These are phyloP conservation scores for Eristalis tenax DNA, from an alignment of 2,888 invertebrate species.

Conservation along the genomic window DNA sequence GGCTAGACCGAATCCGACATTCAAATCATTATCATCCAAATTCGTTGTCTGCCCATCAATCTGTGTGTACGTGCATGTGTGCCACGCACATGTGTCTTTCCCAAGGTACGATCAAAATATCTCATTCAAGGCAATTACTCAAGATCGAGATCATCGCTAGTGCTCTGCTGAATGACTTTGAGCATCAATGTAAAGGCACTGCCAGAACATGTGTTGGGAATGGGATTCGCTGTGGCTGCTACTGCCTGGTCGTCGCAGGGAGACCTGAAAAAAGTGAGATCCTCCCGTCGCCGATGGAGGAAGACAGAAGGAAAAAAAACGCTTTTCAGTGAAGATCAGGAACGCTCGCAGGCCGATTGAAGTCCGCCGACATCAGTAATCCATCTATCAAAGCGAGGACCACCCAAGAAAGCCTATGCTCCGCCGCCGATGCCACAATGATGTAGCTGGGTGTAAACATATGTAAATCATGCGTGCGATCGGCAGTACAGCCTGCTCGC, in stretches of 20 bases:
- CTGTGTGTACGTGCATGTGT: constrained; percentile 8
- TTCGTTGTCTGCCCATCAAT: constrained; percentile 35
- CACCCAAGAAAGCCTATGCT: constrained; percentile 58
- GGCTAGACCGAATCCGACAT: constrained; percentile 66
- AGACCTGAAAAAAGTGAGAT: constrained; percentile 9
- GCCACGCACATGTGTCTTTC: constrained; percentile 47
- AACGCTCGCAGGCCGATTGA: constrained; percentile 49
- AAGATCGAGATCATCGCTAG: constrained; percentile 51
- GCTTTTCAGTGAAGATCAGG: constrained; percentile 43
- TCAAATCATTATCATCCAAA: constrained; percentile 45
- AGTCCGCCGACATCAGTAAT: constrained; percentile 69
- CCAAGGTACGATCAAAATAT: constrained; percentile 66
- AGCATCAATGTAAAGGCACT: constrained; percentile 47
- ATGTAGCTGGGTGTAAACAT: constrained; percentile 72
- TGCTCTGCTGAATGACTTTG: constrained; percentile 8
- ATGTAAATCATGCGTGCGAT: constrained; percentile 70
- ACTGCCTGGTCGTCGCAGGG: constrained; percentile 8
- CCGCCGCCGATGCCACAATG: constrained; percentile 51
- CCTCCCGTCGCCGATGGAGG: not conserved
- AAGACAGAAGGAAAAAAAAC: not conserved
- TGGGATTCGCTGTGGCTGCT: constrained; percentile 3
- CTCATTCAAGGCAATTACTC: constrained; percentile 67
- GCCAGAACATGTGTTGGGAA: constrained; percentile 54
- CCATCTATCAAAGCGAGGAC: constrained; percentile 67
- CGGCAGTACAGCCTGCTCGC: constrained; percentile 61